Base-by-base conservation (phyloP, 2,797 vertebrate genomes). In the Pangasius macronema region DNA sequence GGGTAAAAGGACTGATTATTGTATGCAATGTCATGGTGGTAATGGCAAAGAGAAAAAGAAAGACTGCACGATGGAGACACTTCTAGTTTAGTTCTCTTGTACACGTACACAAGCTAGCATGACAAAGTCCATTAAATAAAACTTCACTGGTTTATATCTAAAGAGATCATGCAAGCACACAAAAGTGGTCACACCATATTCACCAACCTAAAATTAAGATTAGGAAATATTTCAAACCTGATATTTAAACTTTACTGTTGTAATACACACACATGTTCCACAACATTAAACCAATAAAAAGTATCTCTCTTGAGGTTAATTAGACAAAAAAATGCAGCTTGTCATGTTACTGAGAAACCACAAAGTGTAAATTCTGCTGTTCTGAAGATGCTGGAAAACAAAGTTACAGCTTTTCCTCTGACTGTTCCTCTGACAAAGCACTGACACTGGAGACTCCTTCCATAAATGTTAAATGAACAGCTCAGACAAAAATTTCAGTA, bases 1-100 rank as follows among this genome's bases (percentile, higher is more conserved):
- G 68, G n/a, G 72, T 13, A 2, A 81, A 76, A 57, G 46, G 76
- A 83, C 84, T 84, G 75, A 91, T 88, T 86, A 70, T 6, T 81
- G 83, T 42, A 80, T n/a, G 24, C 76, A 63, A 18, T 42, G 61
- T 46, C 18, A 55, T 73, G 20, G 46, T 30, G 79, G 59, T 49
- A 61, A 11, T 14, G 33, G 61, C 61, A 79, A 16, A 42, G 42
- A 39, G 33, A 88, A 24, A 67, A 79, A 14, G 30, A 57, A 27
- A 9, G 22, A 30, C 55, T 8, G 27, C 33, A 68, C 30, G n/a
- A 46, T 22, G 10, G 20, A 61, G 33, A n/a, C 1, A 5, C 49
- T 84, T 27, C 20, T 24, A 7, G 83, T 85, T 49, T 24, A 2
- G 36, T 27, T 27, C 33, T 39, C 53, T 36, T 39, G 18, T 57